Conservation (phyloP, 2,797 vertebrate species). For the Mus spretus region DNA sequence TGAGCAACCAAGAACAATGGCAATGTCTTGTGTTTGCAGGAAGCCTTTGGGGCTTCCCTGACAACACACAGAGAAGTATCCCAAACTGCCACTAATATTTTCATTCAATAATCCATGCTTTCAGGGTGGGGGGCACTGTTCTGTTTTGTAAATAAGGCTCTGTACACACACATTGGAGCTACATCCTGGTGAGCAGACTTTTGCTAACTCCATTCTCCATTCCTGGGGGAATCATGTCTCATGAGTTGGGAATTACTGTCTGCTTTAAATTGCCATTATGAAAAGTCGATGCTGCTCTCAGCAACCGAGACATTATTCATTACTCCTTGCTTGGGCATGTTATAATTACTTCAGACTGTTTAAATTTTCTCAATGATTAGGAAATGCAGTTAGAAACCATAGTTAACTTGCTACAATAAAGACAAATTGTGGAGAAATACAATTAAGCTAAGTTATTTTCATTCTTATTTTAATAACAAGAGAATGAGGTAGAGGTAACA, state of each 20-base stretch:
- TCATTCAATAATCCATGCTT: neutral
- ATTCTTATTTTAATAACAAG: slow-evolving; percentile 68
- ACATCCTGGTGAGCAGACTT: neutral
- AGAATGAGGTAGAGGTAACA: slow-evolving; percentile 52
- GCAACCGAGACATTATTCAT: slow-evolving; percentile 9
- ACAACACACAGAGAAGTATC: neutral
- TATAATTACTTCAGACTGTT: slow-evolving; percentile 67
- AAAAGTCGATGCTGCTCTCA: slow-evolving; percentile 42
- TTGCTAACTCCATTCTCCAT: neutral
- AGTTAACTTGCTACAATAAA: slow-evolving; percentile 65
- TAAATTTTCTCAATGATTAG: slow-evolving; percentile 66
- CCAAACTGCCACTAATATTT: neutral
- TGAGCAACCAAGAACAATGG: neutral
- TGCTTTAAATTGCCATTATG: slow-evolving; percentile 16
- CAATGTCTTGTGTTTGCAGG: neutral
- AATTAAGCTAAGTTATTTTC: slow-evolving; percentile 69
- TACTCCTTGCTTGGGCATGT: slow-evolving; percentile 19
- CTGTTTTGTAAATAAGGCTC: slow-evolving; percentile 24
- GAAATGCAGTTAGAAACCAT: slow-evolving; percentile 63
- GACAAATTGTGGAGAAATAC: slow-evolving; percentile 66
- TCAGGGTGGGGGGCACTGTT: neutral
- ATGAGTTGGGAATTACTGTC: neutral
- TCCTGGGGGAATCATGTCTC: neutral
- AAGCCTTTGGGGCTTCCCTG: too few relatives aligned
- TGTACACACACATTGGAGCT: neutral